Evolutionary conservation across 2,888 invertebrate genomes (phyloP).

Genomic region (Salticus scenicus): DNA sequence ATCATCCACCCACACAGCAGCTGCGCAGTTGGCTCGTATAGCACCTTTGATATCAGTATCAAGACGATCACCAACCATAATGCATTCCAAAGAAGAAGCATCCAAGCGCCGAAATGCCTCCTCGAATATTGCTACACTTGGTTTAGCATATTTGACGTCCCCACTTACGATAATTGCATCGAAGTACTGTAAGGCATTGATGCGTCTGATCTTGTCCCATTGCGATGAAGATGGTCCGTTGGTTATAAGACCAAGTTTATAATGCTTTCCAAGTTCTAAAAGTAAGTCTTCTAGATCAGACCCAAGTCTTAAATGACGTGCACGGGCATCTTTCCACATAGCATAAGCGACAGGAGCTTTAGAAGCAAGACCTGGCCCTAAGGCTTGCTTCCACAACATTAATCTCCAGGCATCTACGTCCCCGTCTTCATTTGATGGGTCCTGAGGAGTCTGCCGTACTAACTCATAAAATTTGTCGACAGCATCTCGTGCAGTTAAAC

Average conservation of each 20-base stretch:
- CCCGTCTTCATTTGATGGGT: constrained; percentile 79
- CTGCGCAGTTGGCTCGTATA: constrained; percentile 84
- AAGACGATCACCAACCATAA: constrained; percentile 91
- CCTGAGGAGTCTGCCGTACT: constrained; percentile 88
- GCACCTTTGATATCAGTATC: constrained; percentile 92
- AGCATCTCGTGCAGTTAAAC: constrained; percentile 81
- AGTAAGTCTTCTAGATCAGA: constrained; percentile 83
- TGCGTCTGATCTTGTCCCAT: constrained; percentile 86
- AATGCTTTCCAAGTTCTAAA: constrained; percentile 80
- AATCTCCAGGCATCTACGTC: constrained; percentile 86
- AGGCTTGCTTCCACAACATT: constrained; percentile 85
- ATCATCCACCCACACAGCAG: constrained; percentile 86
- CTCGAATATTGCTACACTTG: constrained; percentile 87
- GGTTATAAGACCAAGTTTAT: constrained; percentile 87
- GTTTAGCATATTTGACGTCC: constrained; percentile 91
- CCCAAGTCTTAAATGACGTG: constrained; percentile 83
- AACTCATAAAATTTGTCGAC: constrained; percentile 83
- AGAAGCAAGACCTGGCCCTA: constrained; percentile 84
- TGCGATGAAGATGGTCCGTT: constrained; percentile 91
- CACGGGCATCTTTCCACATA: constrained; percentile 87
- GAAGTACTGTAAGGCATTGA: constrained; percentile 71
- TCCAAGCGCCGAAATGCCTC: constrained; percentile 84
- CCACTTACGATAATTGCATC: constrained; percentile 81
- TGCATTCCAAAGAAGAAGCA: constrained; percentile 84
- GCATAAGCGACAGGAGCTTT: constrained; percentile 84